These are phyloP conservation scores for Centropus unirufus DNA, from an alignment of 2,113 vertebrate species.

Conservation along the genomic window DNA sequence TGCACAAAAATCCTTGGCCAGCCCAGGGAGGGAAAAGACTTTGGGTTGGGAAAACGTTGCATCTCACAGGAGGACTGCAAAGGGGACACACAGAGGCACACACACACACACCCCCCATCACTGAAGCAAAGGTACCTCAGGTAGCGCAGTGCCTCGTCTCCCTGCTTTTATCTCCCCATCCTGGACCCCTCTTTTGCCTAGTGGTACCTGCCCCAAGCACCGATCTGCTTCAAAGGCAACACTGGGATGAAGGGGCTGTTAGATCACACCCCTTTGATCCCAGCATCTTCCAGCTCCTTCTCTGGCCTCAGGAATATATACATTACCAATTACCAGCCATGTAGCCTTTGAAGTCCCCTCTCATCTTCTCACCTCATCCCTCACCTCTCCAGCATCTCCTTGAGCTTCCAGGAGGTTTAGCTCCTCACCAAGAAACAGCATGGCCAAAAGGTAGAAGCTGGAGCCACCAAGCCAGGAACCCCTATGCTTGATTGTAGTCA, in stretches of 20 bases:
- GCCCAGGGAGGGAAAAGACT: fast-evolving
- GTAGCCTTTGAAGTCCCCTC: not conserved
- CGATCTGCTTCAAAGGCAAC: fast-evolving
- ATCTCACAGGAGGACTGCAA: fast-evolving
- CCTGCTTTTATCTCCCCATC: not conserved
- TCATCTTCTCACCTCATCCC: not conserved
- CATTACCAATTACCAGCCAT: not conserved
- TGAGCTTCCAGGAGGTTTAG: not conserved
- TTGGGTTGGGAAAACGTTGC: not conserved
- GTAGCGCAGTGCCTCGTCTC: too few relatives aligned
- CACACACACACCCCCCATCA: too few relatives aligned
- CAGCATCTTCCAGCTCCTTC: not conserved
- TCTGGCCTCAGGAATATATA: not conserved
- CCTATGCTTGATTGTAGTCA: not conserved
- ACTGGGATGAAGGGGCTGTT: not conserved
- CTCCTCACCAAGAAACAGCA: not conserved
- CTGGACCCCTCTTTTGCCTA: fast-evolving
- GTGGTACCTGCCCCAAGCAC: fast-evolving
- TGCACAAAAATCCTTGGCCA: not conserved
- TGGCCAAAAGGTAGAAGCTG: not conserved
- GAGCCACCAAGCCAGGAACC: not conserved
- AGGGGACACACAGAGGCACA: not conserved
- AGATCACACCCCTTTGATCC: not conserved
- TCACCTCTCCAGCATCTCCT: not conserved
- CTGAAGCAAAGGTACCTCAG: not conserved